Evolutionary conservation across 2,113 vertebrate species (phyloP).

Genomic region (Seriola rivoliana): DNA sequence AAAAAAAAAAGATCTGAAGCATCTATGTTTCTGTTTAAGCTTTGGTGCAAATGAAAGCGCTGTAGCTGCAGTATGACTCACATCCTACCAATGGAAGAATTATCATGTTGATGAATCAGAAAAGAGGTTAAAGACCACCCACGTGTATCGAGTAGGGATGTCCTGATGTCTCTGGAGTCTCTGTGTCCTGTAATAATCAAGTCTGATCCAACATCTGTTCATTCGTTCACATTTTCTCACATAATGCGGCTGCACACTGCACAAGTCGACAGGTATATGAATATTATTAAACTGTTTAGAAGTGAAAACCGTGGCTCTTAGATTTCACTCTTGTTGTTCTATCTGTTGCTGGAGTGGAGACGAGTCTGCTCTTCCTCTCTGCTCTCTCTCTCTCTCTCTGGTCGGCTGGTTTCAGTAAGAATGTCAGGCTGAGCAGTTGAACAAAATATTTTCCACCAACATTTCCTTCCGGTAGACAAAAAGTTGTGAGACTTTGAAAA

Average conservation of each 20-base stretch:
- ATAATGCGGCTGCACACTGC: not conserved
- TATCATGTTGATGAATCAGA: constrained; percentile 1
- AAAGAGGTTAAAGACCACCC: not conserved
- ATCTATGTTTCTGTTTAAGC: not conserved
- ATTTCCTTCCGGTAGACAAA: constrained; percentile 21
- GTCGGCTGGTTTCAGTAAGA: not conserved
- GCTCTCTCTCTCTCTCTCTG: constrained; percentile 2
- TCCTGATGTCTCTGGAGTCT: not conserved
- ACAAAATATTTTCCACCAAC: constrained; percentile 23
- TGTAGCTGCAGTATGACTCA: not conserved
- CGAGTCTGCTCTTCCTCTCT: not conserved
- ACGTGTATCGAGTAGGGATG: not conserved
- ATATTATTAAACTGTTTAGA: not conserved
- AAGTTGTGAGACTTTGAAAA: not conserved
- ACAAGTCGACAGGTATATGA: too few relatives aligned
- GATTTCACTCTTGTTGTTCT: not conserved
- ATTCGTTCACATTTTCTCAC: not conserved
- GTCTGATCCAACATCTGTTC: not conserved
- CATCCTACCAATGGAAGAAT: not conserved
- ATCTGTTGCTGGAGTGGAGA: not conserved
- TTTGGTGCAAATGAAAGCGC: not conserved
- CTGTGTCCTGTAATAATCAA: not conserved
- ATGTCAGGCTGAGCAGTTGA: constrained; percentile 1
- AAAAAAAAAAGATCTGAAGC: not conserved
- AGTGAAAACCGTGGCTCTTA: too few relatives aligned